Evolutionary conservation across 2,888 invertebrate genomes (phyloP).

Genomic region (Pimpla rufipes): DNA sequence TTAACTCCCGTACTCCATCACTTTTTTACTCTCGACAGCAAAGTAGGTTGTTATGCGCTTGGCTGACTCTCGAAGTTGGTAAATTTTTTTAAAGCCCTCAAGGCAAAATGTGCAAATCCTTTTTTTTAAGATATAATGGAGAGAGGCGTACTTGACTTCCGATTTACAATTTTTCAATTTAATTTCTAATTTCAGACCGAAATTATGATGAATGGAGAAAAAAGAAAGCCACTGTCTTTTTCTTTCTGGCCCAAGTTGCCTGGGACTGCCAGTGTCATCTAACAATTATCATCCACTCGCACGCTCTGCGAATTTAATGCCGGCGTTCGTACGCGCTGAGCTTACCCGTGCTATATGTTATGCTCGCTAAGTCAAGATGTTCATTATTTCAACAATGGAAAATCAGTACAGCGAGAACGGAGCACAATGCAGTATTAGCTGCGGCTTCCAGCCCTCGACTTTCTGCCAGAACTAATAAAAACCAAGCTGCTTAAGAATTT

Average conservation of each 20-base stretch:
- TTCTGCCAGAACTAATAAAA: conserved; percentile 18
- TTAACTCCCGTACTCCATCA: conserved; percentile 12
- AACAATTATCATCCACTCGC: neutral
- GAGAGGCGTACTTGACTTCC: neutral
- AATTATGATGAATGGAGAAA: neutral
- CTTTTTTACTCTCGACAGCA: neutral
- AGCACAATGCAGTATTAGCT: neutral
- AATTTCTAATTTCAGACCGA: neutral
- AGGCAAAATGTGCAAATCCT: neutral
- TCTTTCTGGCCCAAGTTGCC: no score
- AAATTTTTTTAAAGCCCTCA: neutral
- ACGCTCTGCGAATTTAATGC: neutral
- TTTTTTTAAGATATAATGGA: neutral
- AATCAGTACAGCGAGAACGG: neutral
- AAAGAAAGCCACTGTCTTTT: neutral
- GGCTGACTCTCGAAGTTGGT: neutral
- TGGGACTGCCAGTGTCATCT: neutral
- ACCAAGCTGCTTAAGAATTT: neutral
- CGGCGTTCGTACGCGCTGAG: neutral
- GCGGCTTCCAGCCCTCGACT: neutral
- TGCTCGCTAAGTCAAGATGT: neutral
- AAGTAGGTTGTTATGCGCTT: neutral
- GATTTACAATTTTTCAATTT: neutral
- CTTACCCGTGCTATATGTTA: neutral
- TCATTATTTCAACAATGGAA: neutral